Percentiles rank a stretch among this genome's conserved stretches.
phyloP scores from a whole-genome alignment of 2,113 vertebrate genomes.

The Pelmatolapia mariae region DNA sequence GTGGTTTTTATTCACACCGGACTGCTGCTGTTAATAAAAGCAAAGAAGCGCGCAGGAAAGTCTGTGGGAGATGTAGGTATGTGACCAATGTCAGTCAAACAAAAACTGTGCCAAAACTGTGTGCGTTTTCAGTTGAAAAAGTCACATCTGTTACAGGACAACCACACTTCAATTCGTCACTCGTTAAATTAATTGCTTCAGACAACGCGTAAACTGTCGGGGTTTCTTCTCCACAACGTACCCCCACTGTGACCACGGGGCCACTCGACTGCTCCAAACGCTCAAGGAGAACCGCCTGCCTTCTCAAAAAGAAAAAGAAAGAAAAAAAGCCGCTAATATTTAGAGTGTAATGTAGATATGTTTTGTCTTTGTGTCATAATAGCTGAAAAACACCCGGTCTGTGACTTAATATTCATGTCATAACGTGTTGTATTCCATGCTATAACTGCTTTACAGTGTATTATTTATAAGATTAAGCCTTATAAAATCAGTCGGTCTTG shows the following conservation, averaged over 20 bases:
- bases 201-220: neutral
- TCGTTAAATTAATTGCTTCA: neutral
- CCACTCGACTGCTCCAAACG: neutral
- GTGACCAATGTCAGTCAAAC: neutral
- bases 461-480: neutral
- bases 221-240: neutral
- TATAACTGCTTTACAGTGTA: neutral
- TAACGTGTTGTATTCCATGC: neutral
- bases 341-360: neutral
- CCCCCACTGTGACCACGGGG: neutral
- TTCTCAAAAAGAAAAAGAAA: neutral
- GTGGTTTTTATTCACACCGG: neutral
- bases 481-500: neutral
- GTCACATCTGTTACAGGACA: neutral
- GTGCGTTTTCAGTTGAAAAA: neutral
- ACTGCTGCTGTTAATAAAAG: neutral
- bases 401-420: neutral
- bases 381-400: neutral
- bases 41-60: constrained; percentile 5
- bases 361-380: neutral
- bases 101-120: neutral
- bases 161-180: neutral
- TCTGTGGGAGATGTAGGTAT: neutral
- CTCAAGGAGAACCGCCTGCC: neutral
- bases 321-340: neutral